A percentile compares a stretch with the other conserved stretches of the same genome.
Evolutionary conservation across 2,113 vertebrate genomes (phyloP).

Genomic region (Proterorhinus semilunaris): DNA sequence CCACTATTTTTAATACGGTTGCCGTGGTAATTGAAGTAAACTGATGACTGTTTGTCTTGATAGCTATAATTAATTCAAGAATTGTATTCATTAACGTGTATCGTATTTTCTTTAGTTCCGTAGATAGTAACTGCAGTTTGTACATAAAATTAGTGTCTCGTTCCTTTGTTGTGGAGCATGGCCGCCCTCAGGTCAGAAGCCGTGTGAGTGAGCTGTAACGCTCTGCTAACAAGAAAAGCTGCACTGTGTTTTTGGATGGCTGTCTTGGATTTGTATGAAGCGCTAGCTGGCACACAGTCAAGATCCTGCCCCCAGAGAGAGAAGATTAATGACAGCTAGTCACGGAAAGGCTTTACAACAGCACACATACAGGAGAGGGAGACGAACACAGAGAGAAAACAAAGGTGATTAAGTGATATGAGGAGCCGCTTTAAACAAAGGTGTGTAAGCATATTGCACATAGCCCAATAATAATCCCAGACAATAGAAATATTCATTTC

Average conservation of each 20-base stretch:
- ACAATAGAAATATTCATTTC: not conserved
- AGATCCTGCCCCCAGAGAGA: conserved; percentile 75
- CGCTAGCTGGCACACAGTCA: conserved; percentile 72
- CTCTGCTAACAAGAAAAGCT: conserved; percentile 70
- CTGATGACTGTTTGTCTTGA: too few species aligned
- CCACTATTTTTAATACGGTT: too few species aligned
- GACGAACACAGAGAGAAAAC: conserved; percentile 24
- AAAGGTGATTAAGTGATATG: conserved; percentile 37
- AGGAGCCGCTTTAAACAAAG: conserved; percentile 19
- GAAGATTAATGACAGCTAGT: conserved; percentile 83
- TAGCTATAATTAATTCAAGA: too few species aligned
- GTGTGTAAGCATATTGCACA: conserved; percentile 20
- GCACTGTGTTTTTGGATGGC: conserved; percentile 69
- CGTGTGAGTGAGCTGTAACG: conserved; percentile 51
- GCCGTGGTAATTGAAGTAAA: too few species aligned
- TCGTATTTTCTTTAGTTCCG: too few species aligned
- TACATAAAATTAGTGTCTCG: not conserved
- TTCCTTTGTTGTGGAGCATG: conserved; percentile 54
- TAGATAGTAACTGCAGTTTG: too few species aligned
- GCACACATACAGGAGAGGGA: conserved; percentile 52
- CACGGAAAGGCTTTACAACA: conserved; percentile 75
- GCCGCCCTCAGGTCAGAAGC: conserved; percentile 43
- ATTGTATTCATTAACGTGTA: too few species aligned
- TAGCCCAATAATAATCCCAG: conserved; percentile 11
- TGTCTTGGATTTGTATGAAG: conserved; percentile 74